Evolutionary conservation across 2,888 invertebrate genomes (phyloP), one percentile per base, ranked within the genome.

Genomic region (Drosophila quinaria): DNA sequence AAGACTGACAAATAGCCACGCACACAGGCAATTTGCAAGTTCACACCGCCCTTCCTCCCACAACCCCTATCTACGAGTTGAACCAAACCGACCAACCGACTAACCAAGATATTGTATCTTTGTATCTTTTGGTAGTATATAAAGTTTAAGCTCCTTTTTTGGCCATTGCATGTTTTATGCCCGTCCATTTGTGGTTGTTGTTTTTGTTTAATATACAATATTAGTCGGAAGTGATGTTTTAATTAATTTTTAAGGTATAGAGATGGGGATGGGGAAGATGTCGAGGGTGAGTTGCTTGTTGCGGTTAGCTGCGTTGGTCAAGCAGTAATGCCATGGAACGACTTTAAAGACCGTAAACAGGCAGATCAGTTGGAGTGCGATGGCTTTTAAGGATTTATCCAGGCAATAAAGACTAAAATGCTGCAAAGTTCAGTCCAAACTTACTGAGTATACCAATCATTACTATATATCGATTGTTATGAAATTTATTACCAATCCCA

Each of bases 1-100:
- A 89, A 90, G 85, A 78, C 90, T 90, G 90, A 87, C 81, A 87
- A 87, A 87, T 89, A 68, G 78, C 76, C 54, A 83, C 78, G 83
- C 79, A 88, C 81, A 69, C 78, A 70, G 66, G 87, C 87, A 79
- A 89, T 88, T 88, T 87, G 76, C 86, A 86, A 85, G 78, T 68
- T 63, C 9, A n/a, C 8, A 37, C 22, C 31, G 1, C 13, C 11
- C n/a, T 17, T 1, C 15, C 0, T 9, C 8, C 1, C 6, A 10
- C 0, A 6, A 10, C 41, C 29, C 22, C 29, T 17, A 13, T 6
- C 6, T 8, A 22, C 15, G 13, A 47, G 25, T 13, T 10, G 1
- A 17, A 17, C 15, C 49, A 8, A 31, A 47, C 47, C n/a, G 11
- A 47, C 22, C 13, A 11, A 39, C 3, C 25, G 25, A 35, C 46